Percentiles rank a stretch among this genome's conserved stretches.
phyloP scores from a whole-genome alignment of 2,888 invertebrate genomes.

The Labia minor region DNA sequence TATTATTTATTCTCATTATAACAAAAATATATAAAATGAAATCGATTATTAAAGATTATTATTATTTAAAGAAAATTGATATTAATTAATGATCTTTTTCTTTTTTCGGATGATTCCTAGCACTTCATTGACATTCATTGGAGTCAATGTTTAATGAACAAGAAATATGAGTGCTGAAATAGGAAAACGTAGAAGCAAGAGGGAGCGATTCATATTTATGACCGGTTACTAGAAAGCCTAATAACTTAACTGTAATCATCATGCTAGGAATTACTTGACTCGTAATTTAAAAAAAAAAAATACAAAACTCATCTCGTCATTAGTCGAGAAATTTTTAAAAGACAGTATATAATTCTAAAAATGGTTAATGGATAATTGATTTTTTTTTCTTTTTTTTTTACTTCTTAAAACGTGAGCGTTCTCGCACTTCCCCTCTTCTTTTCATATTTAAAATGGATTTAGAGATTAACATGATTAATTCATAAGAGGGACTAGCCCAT shows the following conservation, averaged over 20 bases:
- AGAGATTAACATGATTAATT: conserved; percentile 4
- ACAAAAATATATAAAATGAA: too few species aligned
- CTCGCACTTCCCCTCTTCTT: not conserved
- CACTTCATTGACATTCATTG: conserved; percentile 2
- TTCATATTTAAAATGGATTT: not conserved
- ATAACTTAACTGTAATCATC: not conserved
- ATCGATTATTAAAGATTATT: too few species aligned
- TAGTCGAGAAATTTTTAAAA: not conserved
- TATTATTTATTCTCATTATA: too few species aligned
- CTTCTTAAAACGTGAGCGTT: not conserved
- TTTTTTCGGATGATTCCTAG: not conserved
- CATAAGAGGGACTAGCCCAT: not conserved
- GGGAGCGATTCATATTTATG: not conserved
- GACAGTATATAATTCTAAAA: not conserved
- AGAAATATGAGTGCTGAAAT: not conserved
- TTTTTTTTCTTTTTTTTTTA: not conserved
- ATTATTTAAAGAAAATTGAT: too few species aligned
- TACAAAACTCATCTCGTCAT: not conserved
- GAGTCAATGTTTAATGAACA: not conserved
- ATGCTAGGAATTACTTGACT: not conserved
- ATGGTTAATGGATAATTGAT: conserved; percentile 6
- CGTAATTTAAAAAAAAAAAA: not conserved
- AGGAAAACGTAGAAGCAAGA: not conserved
- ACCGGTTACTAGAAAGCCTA: conserved; percentile 7
- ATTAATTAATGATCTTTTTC: too few species aligned